Percentiles rank a stretch among this genome's conserved stretches.
These are phyloP conservation scores for Maccullochella peelii DNA, from an alignment of 2,113 vertebrate species.

Conservation along the genomic window DNA sequence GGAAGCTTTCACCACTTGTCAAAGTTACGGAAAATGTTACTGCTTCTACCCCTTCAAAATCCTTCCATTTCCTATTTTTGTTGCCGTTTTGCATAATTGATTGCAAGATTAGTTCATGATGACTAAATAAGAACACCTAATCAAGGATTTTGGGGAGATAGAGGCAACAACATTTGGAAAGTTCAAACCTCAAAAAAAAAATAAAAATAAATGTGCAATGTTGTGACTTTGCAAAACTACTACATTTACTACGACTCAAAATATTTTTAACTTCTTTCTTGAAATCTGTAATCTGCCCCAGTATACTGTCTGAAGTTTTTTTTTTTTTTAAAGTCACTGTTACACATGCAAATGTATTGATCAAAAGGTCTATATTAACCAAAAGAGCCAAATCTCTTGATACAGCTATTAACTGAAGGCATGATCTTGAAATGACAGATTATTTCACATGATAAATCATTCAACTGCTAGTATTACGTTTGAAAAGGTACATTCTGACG, in stretches of 20 bases:
- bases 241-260: not conserved
- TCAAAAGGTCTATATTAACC: not conserved
- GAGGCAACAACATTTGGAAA: too few relatives aligned
- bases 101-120: not conserved
- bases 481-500: not conserved
- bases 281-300: too few relatives aligned
- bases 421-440: not conserved
- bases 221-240: not conserved
- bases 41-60: not conserved
- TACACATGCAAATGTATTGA: not conserved
- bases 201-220: too few relatives aligned
- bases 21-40: not conserved
- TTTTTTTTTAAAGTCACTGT: too few relatives aligned
- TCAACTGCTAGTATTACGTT: not conserved
- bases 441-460: slow-evolving; percentile 6
- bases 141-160: too few relatives aligned
- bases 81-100: not conserved
- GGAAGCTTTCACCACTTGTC: not conserved
- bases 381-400: not conserved
- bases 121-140: not conserved
- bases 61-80: not conserved
- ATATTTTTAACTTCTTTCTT: not conserved
- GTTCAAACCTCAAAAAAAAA: too few relatives aligned
- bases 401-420: not conserved
- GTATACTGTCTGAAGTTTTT: too few relatives aligned